Base-by-base conservation (phyloP, 2,113 vertebrate species). In the Planiliza haematocheilus region DNA sequence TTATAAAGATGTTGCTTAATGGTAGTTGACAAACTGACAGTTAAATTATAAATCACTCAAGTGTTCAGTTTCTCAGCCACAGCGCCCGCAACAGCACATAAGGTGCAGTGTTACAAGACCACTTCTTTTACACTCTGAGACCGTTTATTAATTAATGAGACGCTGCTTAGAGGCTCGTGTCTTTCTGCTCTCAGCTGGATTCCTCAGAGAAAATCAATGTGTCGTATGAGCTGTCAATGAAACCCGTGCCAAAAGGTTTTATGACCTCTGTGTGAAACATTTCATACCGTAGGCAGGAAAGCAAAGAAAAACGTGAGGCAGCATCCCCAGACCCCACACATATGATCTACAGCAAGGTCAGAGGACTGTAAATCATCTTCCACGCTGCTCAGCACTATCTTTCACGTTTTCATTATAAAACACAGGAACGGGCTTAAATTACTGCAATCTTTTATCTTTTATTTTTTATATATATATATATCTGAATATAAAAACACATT, bases 81-180 rank as follows among this genome's bases (percentile, higher is more conserved):
- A 76, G 57, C 21, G 49, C 48, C 52, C 59, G 7, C 74, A 73
- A 72, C 61, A 24, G 52, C 37, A 36, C 46, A 85, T 64, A 61
- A 74, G 77, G 64, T 41, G 63, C 39, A 70, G 36, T 62, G 43
- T 70, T 38, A 24, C 43, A 46, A 68, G 51, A 87, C 38, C 66
- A 83, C 56, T 65, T 68, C 60, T 70, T 70, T 60, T 58, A 59
- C 66, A 67, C 59, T 65, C 68, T 66, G 66, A 72, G 74, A 75
- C 48, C 78, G 78, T 86, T 64, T 88, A 88, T 91, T 90, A 91
- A 91, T 92, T 93, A 91, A 91, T 73, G 58, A 88, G 18, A 81
- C 21, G 17, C 89, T 79, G 38, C 83, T 82, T 68, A 87, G 86
- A 86, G 60, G 34, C 74, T 84, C 34, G 14, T 74, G 73, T 51